These are phyloP conservation scores for Cistogaster globosa DNA, from an alignment of 2,888 invertebrate genomes.

Conservation along the genomic window DNA sequence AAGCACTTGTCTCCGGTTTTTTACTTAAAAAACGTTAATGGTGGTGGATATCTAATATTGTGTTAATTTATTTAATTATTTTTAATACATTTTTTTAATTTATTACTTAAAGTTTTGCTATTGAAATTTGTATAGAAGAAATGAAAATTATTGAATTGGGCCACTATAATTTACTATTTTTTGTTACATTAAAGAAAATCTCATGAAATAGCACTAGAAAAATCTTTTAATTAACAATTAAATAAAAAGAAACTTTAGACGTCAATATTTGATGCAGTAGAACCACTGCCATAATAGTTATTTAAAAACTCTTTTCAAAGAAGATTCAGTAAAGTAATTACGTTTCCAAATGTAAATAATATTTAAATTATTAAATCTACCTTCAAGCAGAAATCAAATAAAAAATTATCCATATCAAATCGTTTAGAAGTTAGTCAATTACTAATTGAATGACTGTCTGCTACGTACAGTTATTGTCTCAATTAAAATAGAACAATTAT, in stretches of 20 bases:
- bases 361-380: no score
- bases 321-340: no score
- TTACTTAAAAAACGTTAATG: constrained; percentile 18
- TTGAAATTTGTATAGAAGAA: constrained; percentile 34
- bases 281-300: no score
- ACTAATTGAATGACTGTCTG: no score
- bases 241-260: neutral
- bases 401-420: no score
- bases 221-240: neutral
- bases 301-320: no score
- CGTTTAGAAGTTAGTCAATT: no score
- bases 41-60: constrained; percentile 40
- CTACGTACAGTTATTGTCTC: no score
- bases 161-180: constrained; percentile 55
- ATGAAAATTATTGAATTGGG: constrained; percentile 61
- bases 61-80: constrained; percentile 20
- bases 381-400: no score
- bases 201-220: constrained; percentile 23
- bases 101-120: constrained; percentile 6
- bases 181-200: constrained; percentile 24
- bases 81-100: neutral
- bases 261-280: neutral
- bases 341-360: no score
- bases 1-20: neutral
- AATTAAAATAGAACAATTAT: no score